A percentile compares a stretch with the other conserved stretches of the same genome.
Evolutionary conservation across 2,888 invertebrate genomes (phyloP).

Genomic region (Orchestes rusci): DNA sequence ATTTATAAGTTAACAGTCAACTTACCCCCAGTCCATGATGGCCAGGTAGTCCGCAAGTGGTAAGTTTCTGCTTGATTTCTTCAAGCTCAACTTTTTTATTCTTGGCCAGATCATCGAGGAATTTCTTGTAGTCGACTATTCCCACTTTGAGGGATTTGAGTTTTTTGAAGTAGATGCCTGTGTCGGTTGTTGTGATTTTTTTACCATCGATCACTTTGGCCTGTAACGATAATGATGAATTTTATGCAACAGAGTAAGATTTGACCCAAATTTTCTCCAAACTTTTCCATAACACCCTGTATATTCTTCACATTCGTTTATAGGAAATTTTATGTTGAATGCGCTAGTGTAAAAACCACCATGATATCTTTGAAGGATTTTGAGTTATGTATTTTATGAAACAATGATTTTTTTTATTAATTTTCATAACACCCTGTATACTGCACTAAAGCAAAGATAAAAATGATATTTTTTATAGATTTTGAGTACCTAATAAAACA

Average conservation of each 20-base stretch:
- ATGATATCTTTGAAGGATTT: too few species aligned
- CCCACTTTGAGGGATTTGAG: constrained; percentile 74
- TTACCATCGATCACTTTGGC: constrained; percentile 69
- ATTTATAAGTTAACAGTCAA: constrained; percentile 5
- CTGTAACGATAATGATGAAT: constrained; percentile 8
- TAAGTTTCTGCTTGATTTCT: constrained; percentile 74
- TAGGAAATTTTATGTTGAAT: too few species aligned
- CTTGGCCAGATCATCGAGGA: constrained; percentile 78
- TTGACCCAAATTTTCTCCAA: neutral
- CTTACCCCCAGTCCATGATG: constrained; percentile 44
- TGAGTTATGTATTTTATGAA: too few species aligned
- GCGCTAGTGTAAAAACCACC: too few species aligned
- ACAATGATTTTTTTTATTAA: too few species aligned
- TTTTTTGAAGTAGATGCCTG: constrained; percentile 88
- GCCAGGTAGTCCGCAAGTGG: constrained; percentile 74
- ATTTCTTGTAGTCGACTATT: constrained; percentile 73
- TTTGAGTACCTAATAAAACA: too few species aligned
- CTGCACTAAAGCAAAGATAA: too few species aligned
- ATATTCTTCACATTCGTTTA: too few species aligned
- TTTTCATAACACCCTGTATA: too few species aligned
- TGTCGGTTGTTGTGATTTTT: constrained; percentile 86
- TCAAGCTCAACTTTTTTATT: constrained; percentile 72
- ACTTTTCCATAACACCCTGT: too few species aligned
- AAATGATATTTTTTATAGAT: too few species aligned
- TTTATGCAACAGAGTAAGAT: neutral